Evolutionary conservation across 1,140 invertebrate genomes (phyloP), one percentile per base, ranked within the genome.

Genomic region (Temnothorax curvispinosus): DNA sequence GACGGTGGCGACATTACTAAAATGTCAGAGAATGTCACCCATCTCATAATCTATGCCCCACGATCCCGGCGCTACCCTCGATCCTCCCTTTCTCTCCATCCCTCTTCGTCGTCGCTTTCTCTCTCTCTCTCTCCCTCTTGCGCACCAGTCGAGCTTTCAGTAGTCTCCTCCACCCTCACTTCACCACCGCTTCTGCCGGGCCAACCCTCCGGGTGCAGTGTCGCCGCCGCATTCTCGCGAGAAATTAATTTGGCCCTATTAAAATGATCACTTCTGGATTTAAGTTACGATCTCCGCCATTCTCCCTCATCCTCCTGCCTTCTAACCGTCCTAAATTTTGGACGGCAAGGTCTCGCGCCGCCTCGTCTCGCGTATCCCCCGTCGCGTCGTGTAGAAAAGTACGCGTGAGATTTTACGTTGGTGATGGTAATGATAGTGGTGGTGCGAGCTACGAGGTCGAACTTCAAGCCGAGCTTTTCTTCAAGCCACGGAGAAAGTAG

Each of bases 1-100:
- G 89, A 86, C 65, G 87, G 90, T 91, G 92, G 89, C 91, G 94
- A 94, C 93, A 94, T 95, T 94, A 94, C 93, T 92, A 89, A 94
- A 94, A 94, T 94, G 94, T 94, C 94, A 94, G 92, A 94, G 93
- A 94, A 94, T 94, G 94, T 94, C 94, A 94, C 92, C 93, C 92
- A 92, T 93, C 92, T 91, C 91, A 93, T 91, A 93, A 92, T 93
- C 92, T 89, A 93, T 92, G 89, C 81, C 75, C 89, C 87, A 86
- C 81, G 87, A 87, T 88, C 85, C 69, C 80, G 69, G 27, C 69
- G 69, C 69, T 50, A 62, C 54, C 54, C 80, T 84, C 69, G 67
- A 47, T 67, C 86, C 81, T 87, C 89, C 78, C 58, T 71, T 60
- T 75, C 85, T 82, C 85, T 81, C 72, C 88, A 50, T 52, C 72